phyloP scores from a whole-genome alignment of 2,797 vertebrate species.

The Hydrophis major region DNA sequence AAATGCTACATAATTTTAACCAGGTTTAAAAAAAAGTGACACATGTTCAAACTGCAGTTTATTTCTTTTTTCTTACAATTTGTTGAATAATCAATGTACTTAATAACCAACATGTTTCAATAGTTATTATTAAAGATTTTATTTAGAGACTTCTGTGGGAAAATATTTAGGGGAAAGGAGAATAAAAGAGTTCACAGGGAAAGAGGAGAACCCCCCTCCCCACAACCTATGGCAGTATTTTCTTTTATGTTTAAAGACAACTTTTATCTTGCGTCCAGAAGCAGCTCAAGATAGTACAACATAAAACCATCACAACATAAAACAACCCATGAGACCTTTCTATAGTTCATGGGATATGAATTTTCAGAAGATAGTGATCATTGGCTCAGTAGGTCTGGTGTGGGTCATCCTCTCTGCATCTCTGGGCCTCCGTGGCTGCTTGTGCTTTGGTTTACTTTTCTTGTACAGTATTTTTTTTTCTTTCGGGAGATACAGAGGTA shows the following conservation, averaged over 20 bases:
- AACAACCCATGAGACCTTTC: neutral
- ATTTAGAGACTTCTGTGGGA: neutral
- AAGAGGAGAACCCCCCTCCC: fast-evolving
- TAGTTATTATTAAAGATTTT: neutral
- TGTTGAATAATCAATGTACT: neutral
- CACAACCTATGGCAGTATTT: neutral
- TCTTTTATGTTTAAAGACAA: neutral
- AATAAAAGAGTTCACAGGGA: neutral
- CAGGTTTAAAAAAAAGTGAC: neutral
- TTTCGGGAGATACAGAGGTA: neutral
- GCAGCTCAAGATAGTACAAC: neutral
- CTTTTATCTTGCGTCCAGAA: neutral
- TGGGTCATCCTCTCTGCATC: neutral
- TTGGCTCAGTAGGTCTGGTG: neutral
- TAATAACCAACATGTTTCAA: neutral
- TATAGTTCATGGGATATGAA: neutral
- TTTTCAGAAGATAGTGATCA: neutral
- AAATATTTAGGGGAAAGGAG: neutral
- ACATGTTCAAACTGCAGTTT: neutral
- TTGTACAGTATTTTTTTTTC: neutral
- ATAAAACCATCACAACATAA: neutral
- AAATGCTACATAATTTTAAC: neutral
- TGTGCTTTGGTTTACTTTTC: neutral
- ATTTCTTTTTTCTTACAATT: neutral
- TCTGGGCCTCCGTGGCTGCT: neutral